Base-by-base conservation (phyloP, 2,113 vertebrate genomes). In the Gallinago media region DNA sequence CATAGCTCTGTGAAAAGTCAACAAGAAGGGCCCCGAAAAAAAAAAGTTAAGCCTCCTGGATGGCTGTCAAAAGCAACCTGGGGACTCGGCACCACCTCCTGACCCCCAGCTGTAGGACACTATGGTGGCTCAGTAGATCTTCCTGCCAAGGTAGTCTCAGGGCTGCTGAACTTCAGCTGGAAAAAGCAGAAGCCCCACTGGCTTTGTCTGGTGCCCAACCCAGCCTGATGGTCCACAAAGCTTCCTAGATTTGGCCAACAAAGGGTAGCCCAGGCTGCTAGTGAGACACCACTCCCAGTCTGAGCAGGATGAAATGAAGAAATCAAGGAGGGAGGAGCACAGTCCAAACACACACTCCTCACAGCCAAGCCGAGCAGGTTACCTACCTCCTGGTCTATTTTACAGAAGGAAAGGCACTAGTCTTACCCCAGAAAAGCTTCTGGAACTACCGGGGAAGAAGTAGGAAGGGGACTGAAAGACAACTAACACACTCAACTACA, bases 1-100 rank as follows among this genome's bases (percentile, higher is more conserved):
- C 83, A 75, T 17, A 92, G 88, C 79, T 85, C 88, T 61, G 80
- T 74, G 72, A 91, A 93, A 96, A 96, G 88, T 88, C 90, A 93
- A 93, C n/a, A 93, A 63, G 52, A 47, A 2, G 4, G 56, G 34
- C 68, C 78, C n/a, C 59, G 12, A 42, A 42, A 17, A 19, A 66
- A 66, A 86, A 58, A 25, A 3, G 8, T 15, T 36, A 61, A 38
- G 27, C 71, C 62, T 93, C 65, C 31, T 92, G 76, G 56, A 71
- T 20, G 47, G 70, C 11, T 4, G 6, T 80, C 91, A 92, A 85
- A 81, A 81, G 44, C 66, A 61, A 79, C 3, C 1, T 8, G 15
- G n/a, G 44, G 26, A 40, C 44, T 54, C 29, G 3, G 44, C 44
- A 72, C 11, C 38, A 59, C 21, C 55, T 82, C 75, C 46, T 22